Evolutionary conservation across 23 tunicate genomes (phyloP), one percentile per base, ranked within the genome.

Genomic region (Halocynthia roretzi): DNA sequence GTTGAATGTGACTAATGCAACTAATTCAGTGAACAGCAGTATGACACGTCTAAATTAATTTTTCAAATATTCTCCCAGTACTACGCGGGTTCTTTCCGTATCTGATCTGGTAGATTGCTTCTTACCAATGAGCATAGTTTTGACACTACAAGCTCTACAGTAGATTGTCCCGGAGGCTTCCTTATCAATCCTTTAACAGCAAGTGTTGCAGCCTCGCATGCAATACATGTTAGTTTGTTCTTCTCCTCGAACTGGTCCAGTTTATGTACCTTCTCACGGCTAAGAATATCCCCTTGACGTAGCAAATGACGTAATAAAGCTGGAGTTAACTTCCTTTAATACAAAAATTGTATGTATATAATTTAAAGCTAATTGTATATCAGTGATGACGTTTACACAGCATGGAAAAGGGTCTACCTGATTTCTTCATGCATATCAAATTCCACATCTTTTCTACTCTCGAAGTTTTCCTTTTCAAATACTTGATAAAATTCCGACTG

Each of bases 231-330:
- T 7, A 80, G 19, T 40, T 79, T 51, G 17, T 58, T 31, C 49
- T 49, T 14, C 12, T 67, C 79, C 54, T 83, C 81, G 75, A 79
- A 31, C 56, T 79, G 50, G 71, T 89, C 88, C 15, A 89, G 62
- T 8, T 23, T 67, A 4, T 80, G 14, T 14, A 5, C 61, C 68
- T 83, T 66, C 21, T 69, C 70, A 21, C 53, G 19, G 6, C 74
- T n/a, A 61, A 89, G 80, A 61, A 89, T 89, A 76, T 89, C 89
- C 49, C 96, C 96, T 62, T 89, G 96, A 2, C 65, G 78, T 21
- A 89, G 71, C 15, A 89, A 75, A 62, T 72, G 76, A 14, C 88
- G 82, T 54, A 84, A 71, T 2, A 89, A 69, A 8, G 78, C 70
- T n/a, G 76, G 72, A 50, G 80, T 82, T 31, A 76, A 62, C 69